These are phyloP conservation scores for Thunnus thynnus DNA, from an alignment of 2,113 vertebrate genomes.

Conservation along the genomic window DNA sequence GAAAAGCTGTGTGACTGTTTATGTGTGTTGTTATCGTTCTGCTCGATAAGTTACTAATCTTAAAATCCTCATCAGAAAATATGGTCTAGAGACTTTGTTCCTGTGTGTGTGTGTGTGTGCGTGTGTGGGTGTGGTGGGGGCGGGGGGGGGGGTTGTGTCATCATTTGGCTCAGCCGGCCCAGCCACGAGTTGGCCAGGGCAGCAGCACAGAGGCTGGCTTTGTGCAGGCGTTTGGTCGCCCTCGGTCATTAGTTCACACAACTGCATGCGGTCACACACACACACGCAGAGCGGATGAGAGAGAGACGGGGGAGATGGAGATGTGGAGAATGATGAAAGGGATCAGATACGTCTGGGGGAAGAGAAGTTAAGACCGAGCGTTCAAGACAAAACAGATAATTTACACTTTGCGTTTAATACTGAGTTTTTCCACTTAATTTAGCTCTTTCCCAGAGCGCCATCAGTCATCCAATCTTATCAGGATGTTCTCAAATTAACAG, in stretches of 20 bases:
- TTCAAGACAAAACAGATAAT: constrained; percentile 53
- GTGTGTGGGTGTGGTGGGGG: constrained; percentile 10
- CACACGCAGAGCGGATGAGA: constrained; percentile 41
- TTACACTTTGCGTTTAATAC: constrained; percentile 53
- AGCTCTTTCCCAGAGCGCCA: constrained; percentile 24
- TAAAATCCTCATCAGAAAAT: constrained; percentile 29
- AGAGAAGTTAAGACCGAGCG: constrained; percentile 24
- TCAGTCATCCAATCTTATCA: constrained; percentile 57
- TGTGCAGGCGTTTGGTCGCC: constrained; percentile 64
- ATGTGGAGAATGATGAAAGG: constrained; percentile 50
- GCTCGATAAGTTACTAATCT: neutral
- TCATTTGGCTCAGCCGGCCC: constrained; percentile 50
- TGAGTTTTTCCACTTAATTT: constrained; percentile 61
- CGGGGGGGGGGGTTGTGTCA: constrained; percentile 38
- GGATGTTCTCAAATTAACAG: constrained; percentile 58
- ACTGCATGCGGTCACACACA: constrained; percentile 52
- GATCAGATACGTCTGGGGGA: constrained; percentile 32
- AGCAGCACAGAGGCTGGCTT: constrained; percentile 72
- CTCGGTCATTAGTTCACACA: constrained; percentile 80
- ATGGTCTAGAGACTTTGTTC: neutral
- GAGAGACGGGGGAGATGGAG: constrained; percentile 17
- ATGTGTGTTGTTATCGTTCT: neutral
- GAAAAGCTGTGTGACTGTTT: neutral
- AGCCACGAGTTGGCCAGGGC: constrained; percentile 73
- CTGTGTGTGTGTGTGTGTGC: constrained; percentile 1